Evolutionary conservation across 2,888 invertebrate genomes (phyloP).

Genomic region (Chrysomela aeneicollis): DNA sequence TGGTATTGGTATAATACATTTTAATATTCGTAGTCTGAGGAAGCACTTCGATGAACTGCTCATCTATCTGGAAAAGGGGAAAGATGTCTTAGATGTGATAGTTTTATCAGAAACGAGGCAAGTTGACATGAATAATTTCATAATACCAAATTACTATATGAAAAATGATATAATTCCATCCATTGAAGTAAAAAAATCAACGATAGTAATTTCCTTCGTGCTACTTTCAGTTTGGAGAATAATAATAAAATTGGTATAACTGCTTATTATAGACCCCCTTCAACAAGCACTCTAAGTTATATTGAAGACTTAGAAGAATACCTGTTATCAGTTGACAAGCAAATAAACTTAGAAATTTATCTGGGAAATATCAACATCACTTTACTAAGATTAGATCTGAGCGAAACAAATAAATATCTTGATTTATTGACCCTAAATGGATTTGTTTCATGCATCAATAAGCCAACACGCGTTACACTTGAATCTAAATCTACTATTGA

Average conservation of each 20-base stretch:
- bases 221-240: slow-evolving; percentile 1
- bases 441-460: neutral
- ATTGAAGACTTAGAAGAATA: slow-evolving; percentile 13
- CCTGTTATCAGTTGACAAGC: slow-evolving; percentile 8
- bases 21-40: too few relatives aligned
- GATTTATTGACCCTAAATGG: slow-evolving; percentile 6
- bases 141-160: slow-evolving; percentile 16
- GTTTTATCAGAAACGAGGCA: slow-evolving; percentile 20
- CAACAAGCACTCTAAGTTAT: slow-evolving; percentile 13
- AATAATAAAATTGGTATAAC: slow-evolving; percentile 6
- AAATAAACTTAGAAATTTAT: slow-evolving; percentile 12
- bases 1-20: too few relatives aligned
- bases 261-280: slow-evolving; percentile 15
- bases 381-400: slow-evolving; percentile 12
- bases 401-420: slow-evolving; percentile 12
- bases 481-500: slow-evolving; percentile 10
- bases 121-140: slow-evolving; percentile 6
- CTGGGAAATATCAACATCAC: slow-evolving; percentile 12
- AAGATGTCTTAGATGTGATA: slow-evolving; percentile 16
- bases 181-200: slow-evolving; percentile 11
- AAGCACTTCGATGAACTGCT: slow-evolving; percentile 19
- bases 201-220: slow-evolving; percentile 14
- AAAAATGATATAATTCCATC: slow-evolving; percentile 4
- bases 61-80: slow-evolving; percentile 9
- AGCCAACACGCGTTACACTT: slow-evolving; percentile 9